Evolutionary conservation across 2,113 vertebrate genomes (phyloP).

Genomic region (Pogonocichla stellata): DNA sequence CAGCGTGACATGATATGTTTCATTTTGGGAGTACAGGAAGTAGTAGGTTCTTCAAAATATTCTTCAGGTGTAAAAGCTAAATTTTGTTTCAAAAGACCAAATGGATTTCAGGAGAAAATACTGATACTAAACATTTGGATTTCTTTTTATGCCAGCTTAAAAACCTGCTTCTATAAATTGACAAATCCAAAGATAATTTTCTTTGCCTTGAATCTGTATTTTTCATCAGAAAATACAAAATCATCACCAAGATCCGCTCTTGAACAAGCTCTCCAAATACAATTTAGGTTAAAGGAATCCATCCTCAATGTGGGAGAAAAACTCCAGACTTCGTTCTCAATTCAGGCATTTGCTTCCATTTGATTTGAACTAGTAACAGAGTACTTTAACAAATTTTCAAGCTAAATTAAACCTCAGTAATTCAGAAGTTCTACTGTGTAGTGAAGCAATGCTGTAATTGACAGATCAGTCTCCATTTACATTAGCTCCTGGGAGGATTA

Average conservation of each 20-base stretch:
- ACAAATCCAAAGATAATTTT: background rate
- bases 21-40: background rate
- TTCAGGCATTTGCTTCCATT: background rate
- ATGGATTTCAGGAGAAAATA: background rate
- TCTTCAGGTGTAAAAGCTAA: background rate
- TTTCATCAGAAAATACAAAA: background rate
- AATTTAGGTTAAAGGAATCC: background rate
- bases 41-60: background rate
- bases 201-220: background rate
- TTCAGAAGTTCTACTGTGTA: slow-evolving; percentile 1
- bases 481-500: slow-evolving; percentile 39
- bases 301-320: background rate
- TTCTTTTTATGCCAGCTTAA: background rate
- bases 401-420: slow-evolving; percentile 38
- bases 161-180: background rate
- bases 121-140: background rate
- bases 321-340: background rate
- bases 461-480: slow-evolving; percentile 37
- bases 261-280: background rate
- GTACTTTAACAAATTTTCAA: slow-evolving; percentile 35
- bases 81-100: background rate
- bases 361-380: background rate
- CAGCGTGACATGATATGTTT: background rate
- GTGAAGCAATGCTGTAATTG: slow-evolving; percentile 24
- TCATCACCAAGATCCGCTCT: background rate